Evolutionary conservation across 2,888 invertebrate species (phyloP).

Genomic region (Phragmatobia fuliginosa): DNA sequence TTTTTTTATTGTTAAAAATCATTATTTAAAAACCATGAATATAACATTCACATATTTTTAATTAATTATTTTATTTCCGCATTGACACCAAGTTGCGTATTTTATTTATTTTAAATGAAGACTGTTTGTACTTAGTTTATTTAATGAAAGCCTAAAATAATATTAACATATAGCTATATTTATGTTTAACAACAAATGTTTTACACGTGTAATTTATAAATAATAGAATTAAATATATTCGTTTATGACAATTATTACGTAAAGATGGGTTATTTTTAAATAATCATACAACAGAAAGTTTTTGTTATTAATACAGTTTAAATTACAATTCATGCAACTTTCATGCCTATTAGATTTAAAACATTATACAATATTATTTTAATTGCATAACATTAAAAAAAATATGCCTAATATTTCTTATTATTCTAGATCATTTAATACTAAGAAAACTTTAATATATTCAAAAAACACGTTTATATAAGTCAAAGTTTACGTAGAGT

Average conservation of each 20-base stretch:
- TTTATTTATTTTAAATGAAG: not conserved
- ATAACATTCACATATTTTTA: not conserved
- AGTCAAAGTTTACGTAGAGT: constrained; percentile 53
- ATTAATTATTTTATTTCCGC: not conserved
- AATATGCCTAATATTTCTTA: not conserved
- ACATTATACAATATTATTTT: constrained; percentile 2
- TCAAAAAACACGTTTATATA: constrained; percentile 31
- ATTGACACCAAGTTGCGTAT: not conserved
- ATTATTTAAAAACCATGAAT: not conserved
- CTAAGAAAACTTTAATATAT: not conserved
- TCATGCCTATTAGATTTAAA: not conserved
- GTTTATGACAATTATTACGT: too few species aligned
- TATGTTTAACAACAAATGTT: too few species aligned
- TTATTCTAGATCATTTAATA: constrained; percentile 2
- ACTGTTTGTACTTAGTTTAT: not conserved
- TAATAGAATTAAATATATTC: not conserved
- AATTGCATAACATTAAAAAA: constrained; percentile 6
- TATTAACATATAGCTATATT: not conserved
- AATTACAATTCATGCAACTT: not conserved
- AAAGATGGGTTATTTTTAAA: not conserved
- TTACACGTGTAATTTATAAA: not conserved
- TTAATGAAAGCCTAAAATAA: not conserved
- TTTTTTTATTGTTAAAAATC: not conserved
- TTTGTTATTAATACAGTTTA: not conserved
- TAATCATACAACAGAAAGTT: not conserved